Base-by-base conservation (phyloP, 2,888 invertebrate species). In the Tuta absoluta region DNA sequence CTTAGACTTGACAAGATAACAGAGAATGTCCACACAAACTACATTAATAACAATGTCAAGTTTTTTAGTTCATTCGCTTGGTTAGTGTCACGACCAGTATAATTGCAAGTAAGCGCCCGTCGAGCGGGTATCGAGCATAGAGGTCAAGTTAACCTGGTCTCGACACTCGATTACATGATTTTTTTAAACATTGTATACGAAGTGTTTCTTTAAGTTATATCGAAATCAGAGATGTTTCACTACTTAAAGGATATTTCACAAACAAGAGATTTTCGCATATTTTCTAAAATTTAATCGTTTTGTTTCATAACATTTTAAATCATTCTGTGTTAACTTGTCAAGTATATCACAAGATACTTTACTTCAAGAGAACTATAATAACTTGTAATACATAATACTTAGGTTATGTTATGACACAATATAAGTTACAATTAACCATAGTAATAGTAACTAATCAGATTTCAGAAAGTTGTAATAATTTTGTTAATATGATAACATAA, bases 1-100 rank as follows among this genome's bases (percentile, higher is more conserved):
- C 63, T 60, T n/a, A 19, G 3, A 59, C 21, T 60, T 24, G 45
- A 60, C 45, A 51, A 51, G 23, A 21, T 62, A 53, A 51, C 62
- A 62, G 12, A 62, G 62, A 51, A 62, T 28, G 33, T n/a, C n/a
- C 56, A 10, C 4, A 33, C 4, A 33, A 7, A 33, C n/a, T 24
- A 56, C 28, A 56, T 12, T 56, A 12, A 4, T 24, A 24, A 24
- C 24, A 14, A 56, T 11, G 11, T 14, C 14, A 7, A 8, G 8
- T 14, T 41, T 41, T 41, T 41, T 11, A 1, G 12, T 48, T 48
- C n/a, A n/a, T n/a, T n/a, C n/a, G n/a, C n/a, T n/a, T n/a, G n/a
- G n/a, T n/a, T n/a, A n/a, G n/a, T n/a, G n/a, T n/a, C n/a, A n/a
- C n/a, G n/a, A n/a, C n/a, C n/a, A n/a, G n/a, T n/a, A n/a, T n/a